phyloP scores from a whole-genome alignment of 2,888 invertebrate genomes.

The Alloscopus bannaensis region DNA sequence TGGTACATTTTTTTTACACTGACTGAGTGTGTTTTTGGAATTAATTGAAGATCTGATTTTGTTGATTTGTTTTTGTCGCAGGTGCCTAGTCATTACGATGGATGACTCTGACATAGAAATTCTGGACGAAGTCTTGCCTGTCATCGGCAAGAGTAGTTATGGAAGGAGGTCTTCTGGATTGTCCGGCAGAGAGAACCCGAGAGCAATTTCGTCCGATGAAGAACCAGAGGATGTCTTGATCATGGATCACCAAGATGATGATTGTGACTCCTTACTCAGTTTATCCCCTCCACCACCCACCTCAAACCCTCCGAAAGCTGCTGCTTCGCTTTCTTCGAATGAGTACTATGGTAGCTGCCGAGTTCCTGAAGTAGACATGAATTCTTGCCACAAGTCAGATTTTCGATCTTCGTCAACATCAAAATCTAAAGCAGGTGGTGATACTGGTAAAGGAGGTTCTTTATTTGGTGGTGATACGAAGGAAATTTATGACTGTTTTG shows the following conservation, averaged over 20 bases:
- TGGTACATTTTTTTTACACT: too few species aligned
- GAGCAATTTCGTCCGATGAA: too few species aligned
- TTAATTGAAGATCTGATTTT: background rate
- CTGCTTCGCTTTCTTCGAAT: background rate
- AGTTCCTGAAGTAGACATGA: too few species aligned
- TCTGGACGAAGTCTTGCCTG: constrained; percentile 19
- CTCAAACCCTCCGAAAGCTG: background rate
- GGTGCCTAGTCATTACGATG: constrained; percentile 6
- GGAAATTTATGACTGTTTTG: constrained; percentile 39
- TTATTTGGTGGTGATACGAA: background rate
- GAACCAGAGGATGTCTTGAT: too few species aligned
- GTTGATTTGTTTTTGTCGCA: background rate
- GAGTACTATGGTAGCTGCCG: too few species aligned
- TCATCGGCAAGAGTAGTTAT: background rate
- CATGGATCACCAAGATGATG: constrained; percentile 22
- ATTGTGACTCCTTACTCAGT: constrained; percentile 33
- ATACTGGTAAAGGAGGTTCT: too few species aligned
- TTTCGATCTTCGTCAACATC: too few species aligned
- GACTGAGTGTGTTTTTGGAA: too few species aligned
- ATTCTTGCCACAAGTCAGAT: too few species aligned
- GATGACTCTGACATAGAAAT: constrained; percentile 34
- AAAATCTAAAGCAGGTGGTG: too few species aligned
- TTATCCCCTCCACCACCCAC: constrained; percentile 29
- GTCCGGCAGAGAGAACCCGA: too few species aligned
- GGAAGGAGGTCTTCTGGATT: too few species aligned